Evolutionary conservation across 2,113 vertebrate genomes (phyloP), one percentile per base, ranked within the genome.

Genomic region (Sturnus vulgaris): DNA sequence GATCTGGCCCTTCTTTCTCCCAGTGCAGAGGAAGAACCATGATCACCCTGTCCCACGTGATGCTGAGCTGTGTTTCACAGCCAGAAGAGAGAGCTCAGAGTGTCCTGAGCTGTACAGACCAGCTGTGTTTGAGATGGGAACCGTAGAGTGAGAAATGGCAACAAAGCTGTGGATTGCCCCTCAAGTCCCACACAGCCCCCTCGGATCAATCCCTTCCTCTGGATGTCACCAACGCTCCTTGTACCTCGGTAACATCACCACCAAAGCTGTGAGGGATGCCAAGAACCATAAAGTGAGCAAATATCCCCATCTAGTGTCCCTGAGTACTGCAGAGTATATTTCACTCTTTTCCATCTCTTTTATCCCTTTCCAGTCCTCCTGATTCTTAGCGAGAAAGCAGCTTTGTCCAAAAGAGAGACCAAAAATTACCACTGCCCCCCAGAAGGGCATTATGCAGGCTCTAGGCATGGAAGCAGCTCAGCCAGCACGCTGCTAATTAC

Each of bases 241-340:
- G 60, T 1, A 16, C 37, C 46, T 75, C 17, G 2, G 28, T 11
- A 75, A n/a, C 17, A 49, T 19, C 69, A 33, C 27, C 79, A 40
- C 27, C 21, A 20, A 66, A 78, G 21, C 59, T 22, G 15, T 4
- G 7, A 8, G 44, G 44, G 42, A 50, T 20, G 68, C 40, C 76
- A 35, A 73, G 50, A 69, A 70, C 31, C 66, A 65, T 96, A 95
- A 96, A 93, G 81, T 93, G 93, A 96, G 96, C 97, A 77, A 97
- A 98, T 72, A 97, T 50, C 97, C 87, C 98, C 98, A 98, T 75
- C 98, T 98, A 97, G 96, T 78, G 98, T 97, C 72, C 24, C 92
- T 49, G 30, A 68, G 27, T 24, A 53, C 70, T 63, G 70, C 87
- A 76, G 49, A 78, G 28, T 25, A 47, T 13, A 25, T 64, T 73